Evolutionary conservation across 2,113 vertebrate species (phyloP), one percentile per base, ranked within the genome.

Genomic region (human): DNA sequence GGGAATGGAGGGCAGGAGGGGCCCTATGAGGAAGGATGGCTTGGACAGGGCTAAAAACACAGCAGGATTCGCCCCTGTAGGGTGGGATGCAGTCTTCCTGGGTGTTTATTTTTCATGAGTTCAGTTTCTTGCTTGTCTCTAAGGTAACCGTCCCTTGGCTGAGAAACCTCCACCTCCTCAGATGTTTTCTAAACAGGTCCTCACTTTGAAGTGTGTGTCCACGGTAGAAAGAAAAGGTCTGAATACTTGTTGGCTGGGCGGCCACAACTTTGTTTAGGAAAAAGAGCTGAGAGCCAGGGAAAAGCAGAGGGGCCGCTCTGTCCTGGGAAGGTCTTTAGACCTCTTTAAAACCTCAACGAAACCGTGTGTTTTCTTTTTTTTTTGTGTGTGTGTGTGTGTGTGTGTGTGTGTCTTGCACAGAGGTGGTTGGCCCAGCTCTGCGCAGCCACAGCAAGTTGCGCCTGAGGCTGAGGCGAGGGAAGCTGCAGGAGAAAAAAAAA

Each of bases 181-280:
- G 38, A 79, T 79, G 35, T 93, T 97, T 96, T 97, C 79, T 87
- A 94, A 98, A 64, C 82, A 96, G 88, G n/a, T 78, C 68, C 50
- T 88, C 32, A 61, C 72, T 73, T 95, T 50, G 70, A 73, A 81
- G 64, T 43, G 32, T 83, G 82, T 45, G 50, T 35, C 66, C 4
- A 5, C 35, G 10, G 52, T 90, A 25, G 43, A 81, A 43, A 89
- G 66, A 70, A 73, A 81, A 55, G 43, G 48, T 79, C 75, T n/a
- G 38, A 45, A 52, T 40, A 23, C 14, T 50, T 25, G 3, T 20
- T 18, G 76, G 32, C 40, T 73, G 32, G 59, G 35, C 13, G 13
- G 48, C 7, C 48, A 45, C 7, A 52, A 50, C 61, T 11, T 12
- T 68, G 83, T 95, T 90, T 84, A 61, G 76, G 30, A 91, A 81